Conservation (phyloP, 2,888 invertebrate species). For the Parapristionchus giblindavisi region DNA sequence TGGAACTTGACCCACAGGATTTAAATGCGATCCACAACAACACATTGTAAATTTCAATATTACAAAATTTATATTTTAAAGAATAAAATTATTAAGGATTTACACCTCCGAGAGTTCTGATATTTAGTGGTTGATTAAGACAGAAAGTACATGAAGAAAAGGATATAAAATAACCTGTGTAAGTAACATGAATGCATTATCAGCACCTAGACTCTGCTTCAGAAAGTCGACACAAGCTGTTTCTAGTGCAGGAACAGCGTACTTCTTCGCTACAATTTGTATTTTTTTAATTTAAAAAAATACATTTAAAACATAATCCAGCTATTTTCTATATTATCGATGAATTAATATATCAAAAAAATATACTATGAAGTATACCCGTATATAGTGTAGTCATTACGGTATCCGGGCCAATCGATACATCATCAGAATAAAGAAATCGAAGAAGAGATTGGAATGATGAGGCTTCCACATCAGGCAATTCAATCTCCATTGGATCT, state of each 20-base stretch:
- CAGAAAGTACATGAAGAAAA: too few relatives aligned
- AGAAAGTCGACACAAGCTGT: conserved; percentile 84
- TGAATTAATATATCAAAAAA: not conserved
- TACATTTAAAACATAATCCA: not conserved
- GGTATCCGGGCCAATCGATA: conserved; percentile 84
- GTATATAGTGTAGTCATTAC: conserved; percentile 87
- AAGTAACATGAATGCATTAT: conserved; percentile 84
- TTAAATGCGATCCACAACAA: too few relatives aligned
- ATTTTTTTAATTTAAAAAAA: not conserved
- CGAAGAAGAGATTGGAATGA: conserved; percentile 81
- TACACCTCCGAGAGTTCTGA: too few relatives aligned
- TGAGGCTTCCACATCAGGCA: conserved; percentile 85
- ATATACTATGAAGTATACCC: conserved; percentile 42
- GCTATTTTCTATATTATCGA: not conserved
- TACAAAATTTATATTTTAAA: too few relatives aligned
- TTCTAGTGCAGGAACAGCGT: conserved; percentile 84
- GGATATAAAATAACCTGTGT: conserved; percentile 70
- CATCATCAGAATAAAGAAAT: conserved; percentile 82
- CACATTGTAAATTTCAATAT: too few relatives aligned
- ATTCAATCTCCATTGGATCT: conserved; percentile 77
- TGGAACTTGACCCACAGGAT: too few relatives aligned
- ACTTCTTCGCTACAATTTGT: conserved; percentile 79
- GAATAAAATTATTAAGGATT: too few relatives aligned
- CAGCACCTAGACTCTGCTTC: conserved; percentile 80
- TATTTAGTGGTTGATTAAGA: too few relatives aligned